Evolutionary conservation across 35 echinoderm and acorn worm genomes (phyloP), one percentile per base, ranked within the genome.

Genomic region (Heliocidaris tuberculata): DNA sequence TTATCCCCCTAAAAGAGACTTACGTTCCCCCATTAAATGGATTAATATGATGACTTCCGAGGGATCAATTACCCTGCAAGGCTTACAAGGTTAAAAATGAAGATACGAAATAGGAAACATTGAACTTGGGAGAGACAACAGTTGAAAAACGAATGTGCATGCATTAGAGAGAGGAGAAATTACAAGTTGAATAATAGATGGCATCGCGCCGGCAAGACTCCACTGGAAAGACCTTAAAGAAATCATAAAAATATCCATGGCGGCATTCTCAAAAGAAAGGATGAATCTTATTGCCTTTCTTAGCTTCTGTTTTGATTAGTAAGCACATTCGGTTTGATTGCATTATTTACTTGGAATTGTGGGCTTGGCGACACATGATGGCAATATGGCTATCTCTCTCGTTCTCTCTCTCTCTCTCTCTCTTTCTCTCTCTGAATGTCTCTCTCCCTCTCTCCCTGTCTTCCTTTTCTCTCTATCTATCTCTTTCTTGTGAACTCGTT

Each of bases 241-340:
- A 78, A 78, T 78, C 65, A 24, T 78, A 78, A 78, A 42, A 78
- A 78, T 24, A 78, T 78, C 65, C 65, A 78, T 78, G 65, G 65
- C 65, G 65, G 65, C 65, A 78, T 78, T 24, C 27, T 24, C 21
- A 78, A 60, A 78, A 78, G 65, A 78, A 78, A 78, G 8, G 21
- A 78, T 78, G 65, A 78, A 78, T 78, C 65, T 78, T 78, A 78
- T 78, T 78, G 19, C 65, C 65, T 78, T 78, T 78, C 65, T 78
- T 78, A 78, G 65, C 27, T 56, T 78, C 65, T 78, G 65, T 78
- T 78, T 78, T 78, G 65, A 78, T 78, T 78, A 78, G 65, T 78
- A 78, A 78, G 65, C 65, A 78, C 65, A 78, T 78, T 24, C 65
- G 17, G 27, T 78, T 21, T 78, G 65, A 78, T 78, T 78, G 65